Evolutionary conservation across 2,888 invertebrate species (phyloP), one percentile per base, ranked within the genome.

Genomic region (Amblyteles armatorius): DNA sequence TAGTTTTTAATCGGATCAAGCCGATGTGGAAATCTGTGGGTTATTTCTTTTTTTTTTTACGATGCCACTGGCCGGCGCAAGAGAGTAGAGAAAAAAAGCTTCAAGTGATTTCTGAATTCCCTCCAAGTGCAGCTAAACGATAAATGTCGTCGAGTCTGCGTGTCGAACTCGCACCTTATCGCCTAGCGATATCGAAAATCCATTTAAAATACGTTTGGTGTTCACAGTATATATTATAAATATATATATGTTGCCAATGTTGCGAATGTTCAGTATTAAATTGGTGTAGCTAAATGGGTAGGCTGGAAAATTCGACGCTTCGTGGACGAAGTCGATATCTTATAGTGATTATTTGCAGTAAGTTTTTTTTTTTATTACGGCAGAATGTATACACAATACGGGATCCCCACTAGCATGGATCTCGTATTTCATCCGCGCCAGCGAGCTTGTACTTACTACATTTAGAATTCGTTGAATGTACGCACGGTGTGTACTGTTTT

Each of bases 1-100:
- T 74, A 90, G 86, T 82, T 90, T 90, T 72, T 91, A 87, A 88
- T 80, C 50, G 52, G 11, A 50, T 69, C 52, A 60, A 50, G 40
- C 44, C 22, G 67, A 68, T 52, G 6, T 40, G 26, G 16, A 83
- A 79, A 74, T 9, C 71, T 16, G 60, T 72, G 65, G 4, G 5
- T 60, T 29, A 29, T 29, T 29, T 69, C 40, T 55, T 44, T 19
- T 60, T 19, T 60, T 69, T 19, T 4, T 36, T 69, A 78, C 19
- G 73, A 63, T 50, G 79, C 67, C 76, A 74, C 60, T 13, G 52
- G 65, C 67, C 76, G 72, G n/a, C 60, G 73, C 60, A 48, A 48
- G 19, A 74, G 29, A 48, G 63, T 48, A 44, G 19, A 50, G 33
- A 74, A 16, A 52, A 26, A 73, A 67, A 74, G 73, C 74, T 50